Conservation (phyloP, 2,888 invertebrate genomes). For the Apotomis capreana region DNA sequence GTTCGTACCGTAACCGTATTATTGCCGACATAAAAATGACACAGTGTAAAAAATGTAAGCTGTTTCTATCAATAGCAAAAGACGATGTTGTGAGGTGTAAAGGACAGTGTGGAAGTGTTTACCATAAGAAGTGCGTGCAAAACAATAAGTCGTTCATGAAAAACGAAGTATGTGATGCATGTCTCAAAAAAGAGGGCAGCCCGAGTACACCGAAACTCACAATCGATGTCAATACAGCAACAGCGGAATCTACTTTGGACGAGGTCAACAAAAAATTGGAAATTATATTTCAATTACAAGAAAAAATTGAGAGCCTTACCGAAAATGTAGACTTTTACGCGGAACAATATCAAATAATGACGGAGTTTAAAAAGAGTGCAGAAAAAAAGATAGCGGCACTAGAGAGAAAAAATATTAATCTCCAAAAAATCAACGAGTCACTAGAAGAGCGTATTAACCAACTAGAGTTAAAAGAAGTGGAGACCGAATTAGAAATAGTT, state of each 20-base stretch:
- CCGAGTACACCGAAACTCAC: not conserved
- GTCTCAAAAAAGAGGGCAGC: slow-evolving; percentile 9
- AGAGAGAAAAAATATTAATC: slow-evolving; percentile 2
- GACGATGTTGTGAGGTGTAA: not conserved
- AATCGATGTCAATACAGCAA: slow-evolving; percentile 2
- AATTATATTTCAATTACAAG: not conserved
- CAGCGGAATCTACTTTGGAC: not conserved
- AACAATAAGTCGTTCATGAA: not conserved
- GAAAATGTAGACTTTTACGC: slow-evolving; percentile 7
- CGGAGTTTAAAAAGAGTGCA: slow-evolving; percentile 34
- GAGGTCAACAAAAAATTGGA: slow-evolving; percentile 10
- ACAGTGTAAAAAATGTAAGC: not conserved
- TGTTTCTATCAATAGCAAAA: slow-evolving; percentile 7
- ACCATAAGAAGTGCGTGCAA: slow-evolving; percentile 7
- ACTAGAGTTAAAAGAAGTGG: too few relatives aligned
- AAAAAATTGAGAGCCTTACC: not conserved
- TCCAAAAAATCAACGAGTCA: slow-evolving; percentile 5
- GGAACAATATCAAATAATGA: slow-evolving; percentile 6
- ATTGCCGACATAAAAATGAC: too few relatives aligned
- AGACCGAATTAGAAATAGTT: not conserved
- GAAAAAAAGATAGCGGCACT: slow-evolving; percentile 9
- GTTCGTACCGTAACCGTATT: too few relatives aligned
- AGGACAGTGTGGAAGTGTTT: slow-evolving; percentile 3
- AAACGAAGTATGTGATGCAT: not conserved
- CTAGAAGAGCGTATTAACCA: too few relatives aligned